Conservation (phyloP, 2,888 invertebrate species). For the Mellilla xanthometata region DNA sequence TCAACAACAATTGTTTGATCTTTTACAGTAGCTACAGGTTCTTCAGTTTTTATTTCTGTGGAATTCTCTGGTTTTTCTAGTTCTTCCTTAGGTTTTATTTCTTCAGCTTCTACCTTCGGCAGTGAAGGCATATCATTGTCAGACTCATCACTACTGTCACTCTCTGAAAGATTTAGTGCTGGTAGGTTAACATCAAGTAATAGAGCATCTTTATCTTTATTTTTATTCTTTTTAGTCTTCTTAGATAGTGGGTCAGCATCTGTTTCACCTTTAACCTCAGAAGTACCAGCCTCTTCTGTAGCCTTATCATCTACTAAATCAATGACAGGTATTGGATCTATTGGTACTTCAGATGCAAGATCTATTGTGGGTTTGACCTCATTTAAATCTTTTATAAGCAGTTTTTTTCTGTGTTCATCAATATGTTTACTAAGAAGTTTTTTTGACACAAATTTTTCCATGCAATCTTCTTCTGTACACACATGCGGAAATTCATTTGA, state of each 20-base stretch:
- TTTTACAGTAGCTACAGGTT: too few species aligned
- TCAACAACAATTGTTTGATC: too few species aligned
- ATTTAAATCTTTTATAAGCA: conserved; percentile 52
- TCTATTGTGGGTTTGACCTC: conserved; percentile 50
- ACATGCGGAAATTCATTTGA: conserved; percentile 86
- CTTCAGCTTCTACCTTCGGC: conserved; percentile 44
- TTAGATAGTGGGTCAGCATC: conserved; percentile 59
- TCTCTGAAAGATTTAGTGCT: conserved; percentile 92
- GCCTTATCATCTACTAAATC: conserved; percentile 65
- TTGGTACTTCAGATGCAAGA: conserved; percentile 48
- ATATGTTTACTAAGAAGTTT: conserved; percentile 89
- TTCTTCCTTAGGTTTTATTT: conserved; percentile 39
- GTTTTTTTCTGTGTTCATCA: conserved; percentile 79
- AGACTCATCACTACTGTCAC: conserved; percentile 89
- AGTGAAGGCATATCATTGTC: conserved; percentile 58
- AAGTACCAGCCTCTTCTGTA: conserved; percentile 56
- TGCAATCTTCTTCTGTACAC: conserved; percentile 88
- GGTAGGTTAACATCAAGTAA: conserved; percentile 85
- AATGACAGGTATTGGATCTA: conserved; percentile 59
- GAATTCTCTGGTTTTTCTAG: conserved; percentile 30
- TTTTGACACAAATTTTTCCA: conserved; percentile 90
- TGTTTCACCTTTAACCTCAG: conserved; percentile 56
- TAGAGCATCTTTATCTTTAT: conserved; percentile 73
- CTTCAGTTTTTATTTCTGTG: conserved; percentile 12
- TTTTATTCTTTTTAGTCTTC: conserved; percentile 72